Base-by-base conservation (phyloP, 2,888 invertebrate species). In the Camponotus fellah region DNA sequence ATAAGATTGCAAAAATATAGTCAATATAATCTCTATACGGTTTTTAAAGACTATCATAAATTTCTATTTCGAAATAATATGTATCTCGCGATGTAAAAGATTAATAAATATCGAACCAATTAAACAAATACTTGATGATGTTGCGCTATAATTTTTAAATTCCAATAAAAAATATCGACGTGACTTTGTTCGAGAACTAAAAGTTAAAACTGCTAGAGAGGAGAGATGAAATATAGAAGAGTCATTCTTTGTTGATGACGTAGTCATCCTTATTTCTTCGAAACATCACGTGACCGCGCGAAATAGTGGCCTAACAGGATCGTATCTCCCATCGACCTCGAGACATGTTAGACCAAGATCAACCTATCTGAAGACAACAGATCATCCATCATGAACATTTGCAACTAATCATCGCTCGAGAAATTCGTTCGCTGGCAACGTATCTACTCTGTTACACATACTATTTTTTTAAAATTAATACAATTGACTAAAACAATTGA, bases 401-500 rank as follows among this genome's bases (percentile, higher is more conserved):
- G 81, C 53, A 53, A 66, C 66, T 46, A n/a, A 65, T 17, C 68
- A 72, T 75, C 76, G 26, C 17, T 75, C 69, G 74, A 85, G 60
- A 86, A 86, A 88, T 86, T 87, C 72, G 88, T 87, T 83, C 83
- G 34, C 43, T 46, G 79, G 37, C 43, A 9, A 37, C 21, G n/a
- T 12, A 34, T 65, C 37, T 14, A n/a, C 2, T n/a, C 21, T 17
- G 26, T 40, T 53, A 17, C 8, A n/a, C 37, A 32, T 65, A n/a
- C 26, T 9, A 40, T 66, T 32, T 12, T 66, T 32, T 12, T 17
- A 26, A 53, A 53, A 66, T 56, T 68, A n/a, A 43, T 56, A n/a
- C 66, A 76, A 65, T 53, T 26, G 10, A 43, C 32, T 14, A 32
- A 66, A 12, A 46, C 32, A 46, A 17, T 12, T 34, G 9, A 49